Percentiles rank a stretch among this genome's conserved stretches.
These are phyloP conservation scores for Tiliqua scincoides DNA, from an alignment of 2,113 vertebrate genomes.

Conservation along the genomic window DNA sequence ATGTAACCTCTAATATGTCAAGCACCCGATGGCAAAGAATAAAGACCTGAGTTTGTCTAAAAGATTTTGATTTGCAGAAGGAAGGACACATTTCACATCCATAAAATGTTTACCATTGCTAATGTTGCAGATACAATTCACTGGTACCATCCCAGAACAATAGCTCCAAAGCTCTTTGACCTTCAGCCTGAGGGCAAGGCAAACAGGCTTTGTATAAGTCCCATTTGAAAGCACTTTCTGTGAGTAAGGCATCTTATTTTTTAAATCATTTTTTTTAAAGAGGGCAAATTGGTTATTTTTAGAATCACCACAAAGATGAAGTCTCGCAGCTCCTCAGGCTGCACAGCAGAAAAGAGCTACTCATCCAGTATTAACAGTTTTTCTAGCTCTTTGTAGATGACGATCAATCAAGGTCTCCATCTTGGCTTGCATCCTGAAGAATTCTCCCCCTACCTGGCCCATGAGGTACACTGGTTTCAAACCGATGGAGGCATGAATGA, in stretches of 20 bases:
- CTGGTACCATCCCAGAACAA: not conserved
- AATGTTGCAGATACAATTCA: no score
- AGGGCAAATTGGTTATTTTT: slow-evolving; percentile 10
- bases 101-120: not conserved
- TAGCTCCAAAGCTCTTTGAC: not conserved
- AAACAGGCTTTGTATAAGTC: not conserved
- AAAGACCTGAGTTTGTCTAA: not conserved
- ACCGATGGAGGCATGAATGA: not conserved
- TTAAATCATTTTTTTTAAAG: not conserved
- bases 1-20: not conserved
- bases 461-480: not conserved
- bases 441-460: not conserved
- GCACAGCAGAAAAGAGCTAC: not conserved
- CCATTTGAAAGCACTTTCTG: not conserved
- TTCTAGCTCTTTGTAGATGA: not conserved
- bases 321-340: not conserved
- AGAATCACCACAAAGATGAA: not conserved
- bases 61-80: not conserved
- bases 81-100: no score
- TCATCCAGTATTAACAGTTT: not conserved
- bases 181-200: not conserved
- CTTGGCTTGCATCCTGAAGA: not conserved
- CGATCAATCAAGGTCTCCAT: not conserved
- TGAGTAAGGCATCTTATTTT: not conserved
- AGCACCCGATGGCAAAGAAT: not conserved